Percentiles rank a stretch among this genome's conserved stretches.
Evolutionary conservation across 2,888 invertebrate genomes (phyloP).

Genomic region (Drosophila fungiperda): DNA sequence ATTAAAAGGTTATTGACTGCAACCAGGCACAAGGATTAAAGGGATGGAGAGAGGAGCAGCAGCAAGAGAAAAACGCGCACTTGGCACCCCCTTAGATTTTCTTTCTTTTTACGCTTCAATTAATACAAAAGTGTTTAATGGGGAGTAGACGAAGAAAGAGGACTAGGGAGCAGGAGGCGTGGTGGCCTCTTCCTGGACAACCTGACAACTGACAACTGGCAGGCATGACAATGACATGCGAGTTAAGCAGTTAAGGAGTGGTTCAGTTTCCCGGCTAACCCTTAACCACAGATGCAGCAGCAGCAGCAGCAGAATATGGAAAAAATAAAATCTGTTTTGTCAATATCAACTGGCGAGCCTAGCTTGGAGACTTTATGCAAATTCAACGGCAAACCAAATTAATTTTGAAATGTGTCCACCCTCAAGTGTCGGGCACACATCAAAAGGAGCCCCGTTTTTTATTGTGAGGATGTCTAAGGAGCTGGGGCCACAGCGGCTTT

Average conservation of each 20-base stretch:
- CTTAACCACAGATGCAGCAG: slow-evolving; percentile 39
- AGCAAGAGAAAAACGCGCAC: slow-evolving; percentile 34
- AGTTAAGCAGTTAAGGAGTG: slow-evolving; percentile 48
- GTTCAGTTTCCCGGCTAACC: slow-evolving; percentile 38
- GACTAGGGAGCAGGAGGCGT: slow-evolving; percentile 17
- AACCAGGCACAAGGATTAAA: slow-evolving; percentile 54
- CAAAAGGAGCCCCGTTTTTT: slow-evolving; percentile 38
- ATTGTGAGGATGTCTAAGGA: neutral
- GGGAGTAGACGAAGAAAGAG: slow-evolving; percentile 24
- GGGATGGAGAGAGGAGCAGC: slow-evolving; percentile 18
- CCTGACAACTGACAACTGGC: slow-evolving; percentile 63
- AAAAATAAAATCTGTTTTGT: slow-evolving; percentile 53
- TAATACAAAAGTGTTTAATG: slow-evolving; percentile 79
- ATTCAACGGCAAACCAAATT: slow-evolving; percentile 63
- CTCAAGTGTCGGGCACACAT: slow-evolving; percentile 67
- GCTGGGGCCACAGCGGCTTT: slow-evolving; percentile 21
- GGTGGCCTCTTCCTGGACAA: slow-evolving; percentile 45
- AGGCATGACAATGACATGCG: slow-evolving; percentile 62
- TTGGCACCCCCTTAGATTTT: slow-evolving; percentile 58
- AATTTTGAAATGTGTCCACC: slow-evolving; percentile 76
- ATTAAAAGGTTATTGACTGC: slow-evolving; percentile 80
- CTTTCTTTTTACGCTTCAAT: slow-evolving; percentile 80
- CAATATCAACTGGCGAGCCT: slow-evolving; percentile 50
- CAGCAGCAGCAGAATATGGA: neutral
- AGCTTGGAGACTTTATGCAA: slow-evolving; percentile 66